Evolutionary conservation across 2,888 invertebrate species (phyloP), one percentile per base, ranked within the genome.

Genomic region (Fragum fragum): DNA sequence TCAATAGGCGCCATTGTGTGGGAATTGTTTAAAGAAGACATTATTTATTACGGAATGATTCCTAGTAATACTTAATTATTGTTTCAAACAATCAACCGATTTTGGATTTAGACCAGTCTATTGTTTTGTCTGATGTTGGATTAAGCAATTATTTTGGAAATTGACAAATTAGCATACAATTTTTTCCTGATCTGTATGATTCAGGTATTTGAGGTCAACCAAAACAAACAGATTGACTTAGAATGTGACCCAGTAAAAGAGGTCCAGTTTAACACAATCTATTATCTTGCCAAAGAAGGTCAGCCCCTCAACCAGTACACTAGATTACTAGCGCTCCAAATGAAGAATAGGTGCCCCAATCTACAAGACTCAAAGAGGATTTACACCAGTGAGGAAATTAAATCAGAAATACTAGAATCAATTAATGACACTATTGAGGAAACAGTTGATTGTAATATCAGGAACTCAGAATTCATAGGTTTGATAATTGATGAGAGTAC

Each of bases 401-500:
- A 77, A 39, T n/a, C 71, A 11, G 73, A 81, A 23, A 66, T 81
- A 63, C 1, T 26, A 1, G 28, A 59, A 9, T 59, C 29, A 21
- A 74, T 77, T 32, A 72, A 74, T 39, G 42, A 63, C 1, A 53
- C 68, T 21, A 39, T 28, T 59, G 6, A 28, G 28, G 59, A 59
- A 1, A 59, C 3, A 26, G 29, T 59, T 7, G 29, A 29, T 59
- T 16, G 16, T 9, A 11, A 59, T 1, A 59, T 59, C 2, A 59
- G 29, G 29, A 21, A 28, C 42, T 73, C 70, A n/a, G n/a, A n/a
- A n/a, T n/a, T n/a, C n/a, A 53, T 71, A 39, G 82, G 75, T 21
- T 39, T 75, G 16, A 78, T 84, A 16, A 55, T 73, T 39, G 74
- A 80, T 69, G 68, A 77, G 57, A 83, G 76, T 29, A 83, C 77